A percentile compares a stretch with the other conserved stretches of the same genome.
These are phyloP conservation scores for Argyra leucocephala DNA, from an alignment of 2,888 invertebrate species.

Conservation along the genomic window DNA sequence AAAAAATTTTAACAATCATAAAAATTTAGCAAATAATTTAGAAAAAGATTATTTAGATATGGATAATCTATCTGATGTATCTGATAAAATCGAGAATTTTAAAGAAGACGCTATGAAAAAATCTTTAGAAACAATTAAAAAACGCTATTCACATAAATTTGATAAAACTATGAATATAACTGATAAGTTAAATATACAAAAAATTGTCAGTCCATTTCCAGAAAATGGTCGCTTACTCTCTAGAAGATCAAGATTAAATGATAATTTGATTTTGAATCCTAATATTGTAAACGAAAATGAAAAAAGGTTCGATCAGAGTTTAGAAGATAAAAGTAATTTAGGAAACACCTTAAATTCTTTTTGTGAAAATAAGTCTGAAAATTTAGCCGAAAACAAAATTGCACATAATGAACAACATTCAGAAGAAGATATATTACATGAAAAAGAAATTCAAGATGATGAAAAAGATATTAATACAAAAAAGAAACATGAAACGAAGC, in stretches of 20 bases:
- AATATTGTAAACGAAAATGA: not conserved
- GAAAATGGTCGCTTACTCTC: not conserved
- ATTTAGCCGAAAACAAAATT: not conserved
- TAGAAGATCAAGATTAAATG: not conserved
- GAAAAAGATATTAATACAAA: not conserved
- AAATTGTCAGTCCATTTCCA: not conserved
- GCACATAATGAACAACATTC: not conserved
- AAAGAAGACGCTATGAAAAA: conserved; percentile 31
- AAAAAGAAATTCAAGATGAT: not conserved
- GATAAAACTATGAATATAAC: conserved; percentile 1
- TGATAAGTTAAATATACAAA: not conserved
- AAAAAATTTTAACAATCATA: not conserved
- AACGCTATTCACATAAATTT: conserved; percentile 28
- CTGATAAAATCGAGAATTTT: conserved; percentile 30
- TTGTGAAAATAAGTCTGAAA: not conserved
- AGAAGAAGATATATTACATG: too few species aligned
- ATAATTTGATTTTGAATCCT: not conserved
- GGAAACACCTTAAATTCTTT: not conserved
- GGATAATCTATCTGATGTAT: conserved; percentile 37
- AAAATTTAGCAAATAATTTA: not conserved
- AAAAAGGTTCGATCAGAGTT: too few species aligned
- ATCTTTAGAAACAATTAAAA: conserved; percentile 40
- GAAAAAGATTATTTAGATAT: conserved; percentile 36
- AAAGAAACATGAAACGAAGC: conserved; percentile 23
- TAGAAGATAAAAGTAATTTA: not conserved